A percentile compares a stretch with the other conserved stretches of the same genome.
phyloP scores from a whole-genome alignment of 1,140 invertebrate species.

The Pygmarrhopalites habei region DNA sequence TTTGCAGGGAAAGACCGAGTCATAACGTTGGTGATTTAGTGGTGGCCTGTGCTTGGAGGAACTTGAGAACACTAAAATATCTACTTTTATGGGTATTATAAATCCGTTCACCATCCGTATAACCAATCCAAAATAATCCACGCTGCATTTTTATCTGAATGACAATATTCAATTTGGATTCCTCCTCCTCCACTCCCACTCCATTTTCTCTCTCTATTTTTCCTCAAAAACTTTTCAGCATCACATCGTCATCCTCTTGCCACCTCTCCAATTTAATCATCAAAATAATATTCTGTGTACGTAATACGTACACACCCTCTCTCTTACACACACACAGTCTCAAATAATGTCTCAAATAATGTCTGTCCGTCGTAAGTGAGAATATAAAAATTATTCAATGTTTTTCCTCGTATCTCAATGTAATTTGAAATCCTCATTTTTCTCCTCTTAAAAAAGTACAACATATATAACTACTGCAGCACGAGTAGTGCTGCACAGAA shows the following conservation, averaged over 20 bases:
- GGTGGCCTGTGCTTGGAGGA: conserved; percentile 19
- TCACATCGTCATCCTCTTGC: neutral
- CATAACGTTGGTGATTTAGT: conserved; percentile 28
- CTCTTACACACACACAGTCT: too few species aligned
- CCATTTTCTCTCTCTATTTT: neutral
- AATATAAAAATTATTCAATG: too few species aligned
- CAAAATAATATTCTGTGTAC: neutral
- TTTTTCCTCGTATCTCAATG: too few species aligned
- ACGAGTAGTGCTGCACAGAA: too few species aligned
- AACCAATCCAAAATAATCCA: conserved; percentile 30
- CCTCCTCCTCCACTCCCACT: neutral
- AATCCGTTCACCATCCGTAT: conserved; percentile 28
- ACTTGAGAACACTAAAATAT: conserved; percentile 30
- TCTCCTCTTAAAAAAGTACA: too few species aligned
- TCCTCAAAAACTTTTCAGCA: neutral
- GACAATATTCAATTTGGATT: conserved; percentile 24
- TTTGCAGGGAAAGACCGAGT: conserved; percentile 4
- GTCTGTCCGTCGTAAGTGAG: too few species aligned
- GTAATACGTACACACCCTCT: neutral
- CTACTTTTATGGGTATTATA: conserved; percentile 17
- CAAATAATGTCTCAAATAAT: too few species aligned
- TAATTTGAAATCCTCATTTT: too few species aligned
- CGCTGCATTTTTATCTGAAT: conserved; percentile 24
- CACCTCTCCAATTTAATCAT: neutral
- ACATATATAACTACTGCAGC: too few species aligned